A percentile compares a stretch with the other conserved stretches of the same genome.
phyloP scores from a whole-genome alignment of 2,797 vertebrate genomes.

The Parauchenoglanis punctatus region DNA sequence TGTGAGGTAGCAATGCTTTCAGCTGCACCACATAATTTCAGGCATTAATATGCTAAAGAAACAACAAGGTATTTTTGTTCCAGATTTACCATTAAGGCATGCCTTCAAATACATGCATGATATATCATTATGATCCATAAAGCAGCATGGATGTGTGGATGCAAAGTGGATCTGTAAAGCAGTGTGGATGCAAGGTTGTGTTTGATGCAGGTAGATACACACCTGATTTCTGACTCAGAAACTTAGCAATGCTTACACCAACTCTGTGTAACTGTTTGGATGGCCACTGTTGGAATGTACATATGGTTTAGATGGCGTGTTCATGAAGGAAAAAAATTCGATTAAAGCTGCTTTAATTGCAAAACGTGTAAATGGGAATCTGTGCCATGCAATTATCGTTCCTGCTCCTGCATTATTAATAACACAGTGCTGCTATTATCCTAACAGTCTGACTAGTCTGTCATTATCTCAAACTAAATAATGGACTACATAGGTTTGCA shows the following conservation, averaged over 20 bases:
- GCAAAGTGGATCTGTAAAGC: neutral
- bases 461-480: slow-evolving; percentile 29
- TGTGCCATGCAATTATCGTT: slow-evolving; percentile 36
- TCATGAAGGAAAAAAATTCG: neutral
- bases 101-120: neutral
- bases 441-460: slow-evolving; percentile 35
- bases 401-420: slow-evolving; percentile 46
- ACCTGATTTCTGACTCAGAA: neutral
- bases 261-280: neutral
- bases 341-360: slow-evolving; percentile 7
- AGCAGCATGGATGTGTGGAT: neutral
- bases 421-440: slow-evolving; percentile 37
- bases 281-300: neutral
- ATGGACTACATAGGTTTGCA: neutral
- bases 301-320: neutral
- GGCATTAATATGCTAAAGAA: neutral
- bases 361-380: slow-evolving; percentile 33
- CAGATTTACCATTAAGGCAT: neutral
- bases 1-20: neutral
- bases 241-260: neutral
- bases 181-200: neutral
- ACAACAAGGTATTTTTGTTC: neutral
- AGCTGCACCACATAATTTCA: neutral
- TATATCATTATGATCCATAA: neutral
- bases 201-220: neutral